Percentiles rank a stretch among this genome's conserved stretches.
phyloP scores from a whole-genome alignment of 1,140 invertebrate species.

The Trachelipus rathkii region DNA sequence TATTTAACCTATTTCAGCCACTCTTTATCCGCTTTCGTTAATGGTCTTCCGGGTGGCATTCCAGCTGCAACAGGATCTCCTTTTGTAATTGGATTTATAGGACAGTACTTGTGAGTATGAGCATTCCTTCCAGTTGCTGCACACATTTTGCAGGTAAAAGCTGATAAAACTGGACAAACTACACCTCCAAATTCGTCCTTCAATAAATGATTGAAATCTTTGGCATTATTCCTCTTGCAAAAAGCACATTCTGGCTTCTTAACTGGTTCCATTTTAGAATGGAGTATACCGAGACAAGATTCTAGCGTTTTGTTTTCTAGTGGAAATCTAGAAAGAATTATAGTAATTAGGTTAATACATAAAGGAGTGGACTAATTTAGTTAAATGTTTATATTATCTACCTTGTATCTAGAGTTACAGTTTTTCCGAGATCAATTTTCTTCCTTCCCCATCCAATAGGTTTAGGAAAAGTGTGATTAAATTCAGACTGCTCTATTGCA shows the following conservation, averaged over 20 bases:
- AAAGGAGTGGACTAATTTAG: no score
- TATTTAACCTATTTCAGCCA: not conserved
- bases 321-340: no score
- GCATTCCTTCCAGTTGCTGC: constrained; percentile 64
- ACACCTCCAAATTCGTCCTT: constrained; percentile 61
- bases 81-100: constrained; percentile 47
- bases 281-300: not conserved
- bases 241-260: not conserved
- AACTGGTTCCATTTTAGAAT: not conserved
- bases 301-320: not conserved
- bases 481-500: no score
- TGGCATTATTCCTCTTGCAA: not conserved
- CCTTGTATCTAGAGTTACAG: no score
- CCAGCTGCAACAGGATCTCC: constrained; percentile 33
- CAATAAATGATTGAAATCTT: not conserved
- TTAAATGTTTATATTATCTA: no score
- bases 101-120: constrained; percentile 72
- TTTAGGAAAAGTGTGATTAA: no score
- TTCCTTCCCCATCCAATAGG: no score
- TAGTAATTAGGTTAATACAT: no score
- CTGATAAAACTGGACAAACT: constrained; percentile 62
- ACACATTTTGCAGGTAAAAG: constrained; percentile 65
- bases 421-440: no score
- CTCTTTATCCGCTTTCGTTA: not conserved
- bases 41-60: constrained; percentile 25